phyloP scores from a whole-genome alignment of 2,888 invertebrate genomes.

The Deilephila elpenor region DNA sequence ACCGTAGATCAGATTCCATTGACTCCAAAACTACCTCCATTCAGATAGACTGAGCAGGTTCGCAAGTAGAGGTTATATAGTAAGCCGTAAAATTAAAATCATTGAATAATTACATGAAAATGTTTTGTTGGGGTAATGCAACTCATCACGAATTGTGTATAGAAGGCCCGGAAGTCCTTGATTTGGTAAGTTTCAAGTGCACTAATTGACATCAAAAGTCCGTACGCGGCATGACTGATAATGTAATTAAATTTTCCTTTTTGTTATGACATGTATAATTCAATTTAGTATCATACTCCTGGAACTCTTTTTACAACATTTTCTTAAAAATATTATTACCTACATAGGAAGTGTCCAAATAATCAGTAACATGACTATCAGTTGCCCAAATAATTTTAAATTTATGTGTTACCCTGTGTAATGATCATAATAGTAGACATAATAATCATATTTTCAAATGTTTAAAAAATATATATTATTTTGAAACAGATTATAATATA shows the following conservation, averaged over 20 bases:
- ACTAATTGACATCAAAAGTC: background rate
- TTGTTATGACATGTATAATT: constrained; percentile 3
- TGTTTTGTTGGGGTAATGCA: constrained; percentile 83
- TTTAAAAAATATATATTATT: no score
- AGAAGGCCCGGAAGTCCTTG: constrained; percentile 66
- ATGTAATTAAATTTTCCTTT: background rate
- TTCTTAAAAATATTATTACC: background rate
- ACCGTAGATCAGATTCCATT: constrained; percentile 28
- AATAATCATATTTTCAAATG: no score
- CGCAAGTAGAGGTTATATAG: constrained; percentile 62
- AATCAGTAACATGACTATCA: no score
- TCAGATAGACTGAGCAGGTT: constrained; percentile 52
- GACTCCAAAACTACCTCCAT: constrained; percentile 51
- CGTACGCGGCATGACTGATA: background rate
- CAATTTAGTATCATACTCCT: background rate
- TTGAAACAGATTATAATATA: no score
- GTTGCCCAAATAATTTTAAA: no score
- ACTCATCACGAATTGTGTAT: constrained; percentile 80
- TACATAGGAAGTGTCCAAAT: background rate
- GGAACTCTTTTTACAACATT: background rate
- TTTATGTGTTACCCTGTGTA: no score
- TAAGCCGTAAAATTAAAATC: constrained; percentile 40
- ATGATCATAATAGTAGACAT: no score
- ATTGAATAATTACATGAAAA: constrained; percentile 52
- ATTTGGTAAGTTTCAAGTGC: constrained; percentile 65